phyloP scores from a whole-genome alignment of 2,113 vertebrate species.

The Fulica atra region DNA sequence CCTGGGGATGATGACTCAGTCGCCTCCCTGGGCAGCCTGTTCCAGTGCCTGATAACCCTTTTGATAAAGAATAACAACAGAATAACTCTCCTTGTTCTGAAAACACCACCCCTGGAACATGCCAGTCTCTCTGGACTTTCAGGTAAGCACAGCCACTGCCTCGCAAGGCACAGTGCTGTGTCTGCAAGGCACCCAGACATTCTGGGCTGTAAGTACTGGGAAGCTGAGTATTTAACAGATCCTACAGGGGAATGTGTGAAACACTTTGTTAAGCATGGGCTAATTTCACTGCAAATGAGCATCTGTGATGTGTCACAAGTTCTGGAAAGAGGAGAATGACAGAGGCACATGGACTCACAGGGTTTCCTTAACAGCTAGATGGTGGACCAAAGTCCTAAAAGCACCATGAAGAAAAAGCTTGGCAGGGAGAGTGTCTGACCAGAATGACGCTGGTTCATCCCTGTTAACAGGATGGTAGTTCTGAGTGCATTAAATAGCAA shows the following conservation, averaged over 20 bases:
- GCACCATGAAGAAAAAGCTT: background rate
- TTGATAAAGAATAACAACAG: no score
- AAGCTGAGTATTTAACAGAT: background rate
- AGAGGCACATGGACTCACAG: background rate
- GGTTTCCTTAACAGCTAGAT: background rate
- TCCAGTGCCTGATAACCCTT: no score
- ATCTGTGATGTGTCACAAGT: background rate
- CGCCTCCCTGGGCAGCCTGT: no score
- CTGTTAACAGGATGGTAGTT: background rate
- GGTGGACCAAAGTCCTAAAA: background rate
- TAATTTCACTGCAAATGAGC: background rate
- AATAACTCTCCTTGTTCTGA: background rate
- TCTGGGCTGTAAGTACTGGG: background rate
- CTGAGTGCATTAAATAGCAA: background rate
- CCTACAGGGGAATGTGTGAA: background rate
- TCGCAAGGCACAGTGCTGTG: background rate
- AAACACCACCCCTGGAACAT: background rate
- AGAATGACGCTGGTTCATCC: background rate
- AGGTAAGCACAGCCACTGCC: background rate
- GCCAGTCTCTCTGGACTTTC: background rate
- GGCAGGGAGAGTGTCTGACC: background rate
- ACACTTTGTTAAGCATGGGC: background rate
- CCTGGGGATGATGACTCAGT: no score
- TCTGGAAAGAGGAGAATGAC: background rate
- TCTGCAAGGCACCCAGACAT: background rate